Evolutionary conservation across 2,113 vertebrate genomes (phyloP), one percentile per base, ranked within the genome.

Genomic region (Rhabdomys dilectus): DNA sequence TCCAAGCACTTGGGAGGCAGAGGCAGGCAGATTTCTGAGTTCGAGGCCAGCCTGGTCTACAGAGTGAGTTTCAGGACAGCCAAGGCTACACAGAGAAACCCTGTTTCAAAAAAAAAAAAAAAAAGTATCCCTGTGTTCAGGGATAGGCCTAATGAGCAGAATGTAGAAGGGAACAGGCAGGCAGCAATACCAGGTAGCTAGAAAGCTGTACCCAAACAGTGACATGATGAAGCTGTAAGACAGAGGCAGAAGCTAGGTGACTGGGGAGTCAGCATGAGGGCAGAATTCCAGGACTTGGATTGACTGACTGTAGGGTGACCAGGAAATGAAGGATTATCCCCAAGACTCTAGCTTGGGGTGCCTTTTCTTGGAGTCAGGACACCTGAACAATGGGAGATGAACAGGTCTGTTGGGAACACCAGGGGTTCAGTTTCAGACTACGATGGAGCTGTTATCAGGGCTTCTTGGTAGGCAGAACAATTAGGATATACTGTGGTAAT

Each of bases 341-440:
- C 29, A 73, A 60, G 60, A 60, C 88, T 78, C 73, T 84, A 53
- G 17, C 36, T 80, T 3, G 34, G 75, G 58, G 31, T 48, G 77
- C 34, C 81, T 72, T 36, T 64, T 89, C 87, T 78, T 86, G 36
- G 75, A 94, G 86, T 45, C 51, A 87, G 88, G n/a, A 76, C 51
- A 72, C 4, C 15, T 53, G 39, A 81, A n/a, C 56, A 88, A 68
- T 16, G 29, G 39, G 5, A 89, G 42, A 88, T 77, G 34, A 77
- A 0, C 16, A 80, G 53, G 72, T 42, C 51, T 89, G 51, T 78
- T 11, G 60, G 94, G 77, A 76, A 82, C 51, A 58, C 21, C 21
- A 77, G 24, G 34, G 53, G 34, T 51, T 94, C 76, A 36, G 19
- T 62, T 62, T 87, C 80, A 91, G 62, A 88, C 60, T 11, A 0